Evolutionary conservation across 1,140 invertebrate genomes (phyloP).

Genomic region (Argopecten irradians): DNA sequence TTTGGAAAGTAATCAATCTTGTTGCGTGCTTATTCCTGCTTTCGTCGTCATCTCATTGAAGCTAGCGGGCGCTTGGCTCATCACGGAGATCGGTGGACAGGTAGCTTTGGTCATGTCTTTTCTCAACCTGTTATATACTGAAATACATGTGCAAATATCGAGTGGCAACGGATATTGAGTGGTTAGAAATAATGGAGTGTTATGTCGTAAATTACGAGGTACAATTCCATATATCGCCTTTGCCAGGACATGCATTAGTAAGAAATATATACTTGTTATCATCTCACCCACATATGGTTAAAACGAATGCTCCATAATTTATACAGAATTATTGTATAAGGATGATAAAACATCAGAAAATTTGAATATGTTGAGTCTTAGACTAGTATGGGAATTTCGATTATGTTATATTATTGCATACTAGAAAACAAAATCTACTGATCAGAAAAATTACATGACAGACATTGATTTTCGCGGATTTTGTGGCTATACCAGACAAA

Average conservation of each 20-base stretch:
- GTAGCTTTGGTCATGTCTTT: background rate
- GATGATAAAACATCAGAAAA: no score
- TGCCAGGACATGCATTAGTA: background rate
- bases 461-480: background rate
- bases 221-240: background rate
- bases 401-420: no score
- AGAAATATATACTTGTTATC: background rate
- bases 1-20: background rate
- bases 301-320: no score
- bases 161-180: background rate
- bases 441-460: no score
- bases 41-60: background rate
- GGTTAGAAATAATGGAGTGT: background rate
- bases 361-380: no score
- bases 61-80: background rate
- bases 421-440: no score
- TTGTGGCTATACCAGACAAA: background rate
- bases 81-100: background rate
- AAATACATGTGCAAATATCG: background rate
- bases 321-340: no score
- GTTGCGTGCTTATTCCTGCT: background rate
- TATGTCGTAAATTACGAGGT: background rate
- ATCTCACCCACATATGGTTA: no score
- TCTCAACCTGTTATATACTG: background rate
- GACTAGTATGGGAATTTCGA: no score